These are phyloP conservation scores for Eospalax fontanierii DNA, from an alignment of 2,797 vertebrate genomes.

Conservation along the genomic window DNA sequence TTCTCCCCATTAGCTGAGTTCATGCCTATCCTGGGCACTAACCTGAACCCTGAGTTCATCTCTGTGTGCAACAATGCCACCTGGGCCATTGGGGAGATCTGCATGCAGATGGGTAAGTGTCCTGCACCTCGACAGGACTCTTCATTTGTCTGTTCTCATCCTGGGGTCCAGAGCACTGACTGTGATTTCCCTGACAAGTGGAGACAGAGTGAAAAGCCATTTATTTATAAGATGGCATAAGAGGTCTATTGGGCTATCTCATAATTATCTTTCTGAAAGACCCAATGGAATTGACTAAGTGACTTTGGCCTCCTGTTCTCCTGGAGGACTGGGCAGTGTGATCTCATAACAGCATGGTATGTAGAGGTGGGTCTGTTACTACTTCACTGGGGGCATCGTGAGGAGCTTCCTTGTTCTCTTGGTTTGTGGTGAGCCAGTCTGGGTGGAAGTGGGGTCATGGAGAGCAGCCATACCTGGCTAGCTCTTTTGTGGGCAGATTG, in stretches of 20 bases:
- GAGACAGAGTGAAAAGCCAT: no score
- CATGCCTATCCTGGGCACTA: slow-evolving; percentile 97
- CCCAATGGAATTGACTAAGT: not conserved
- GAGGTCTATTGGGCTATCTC: not conserved
- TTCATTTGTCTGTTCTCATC: not conserved
- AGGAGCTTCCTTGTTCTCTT: not conserved
- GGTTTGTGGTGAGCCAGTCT: not conserved
- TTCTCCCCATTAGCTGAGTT: slow-evolving; percentile 92
- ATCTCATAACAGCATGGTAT: not conserved
- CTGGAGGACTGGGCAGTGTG: not conserved
- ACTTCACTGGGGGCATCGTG: not conserved
- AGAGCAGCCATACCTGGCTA: not conserved
- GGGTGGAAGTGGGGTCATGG: not conserved
- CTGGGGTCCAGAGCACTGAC: not conserved
- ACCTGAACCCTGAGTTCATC: slow-evolving; percentile 97
- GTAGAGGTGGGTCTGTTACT: not conserved
- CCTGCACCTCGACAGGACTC: not conserved
- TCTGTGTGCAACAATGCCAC: slow-evolving; percentile 98
- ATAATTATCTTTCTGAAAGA: not conserved
- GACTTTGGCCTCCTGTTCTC: not conserved
- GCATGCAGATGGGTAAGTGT: slow-evolving; percentile 97
- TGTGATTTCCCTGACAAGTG: not conserved
- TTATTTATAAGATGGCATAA: not conserved
- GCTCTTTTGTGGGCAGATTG: not conserved
- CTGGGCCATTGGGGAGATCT: slow-evolving; percentile 98